Base-by-base conservation (phyloP, 2,888 invertebrate genomes). In the Mycalesis mineus region DNA sequence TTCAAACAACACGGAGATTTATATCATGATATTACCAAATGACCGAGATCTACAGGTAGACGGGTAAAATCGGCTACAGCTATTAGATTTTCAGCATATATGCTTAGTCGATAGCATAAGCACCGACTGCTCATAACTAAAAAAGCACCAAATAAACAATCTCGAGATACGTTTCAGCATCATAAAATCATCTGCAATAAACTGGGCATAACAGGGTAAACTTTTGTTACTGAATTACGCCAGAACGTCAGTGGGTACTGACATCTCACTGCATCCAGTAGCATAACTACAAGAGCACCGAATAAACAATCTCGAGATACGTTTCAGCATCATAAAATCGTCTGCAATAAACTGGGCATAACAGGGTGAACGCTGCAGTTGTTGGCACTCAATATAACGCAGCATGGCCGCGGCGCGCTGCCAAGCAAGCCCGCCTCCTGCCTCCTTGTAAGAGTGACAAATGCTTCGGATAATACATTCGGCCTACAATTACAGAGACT, bases 301-400 rank as follows among this genome's bases (percentile, higher is more conserved):
- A 41, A 52, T 17, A 33, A 44, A 53, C 33, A 57, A 50, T 48
- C 60, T 57, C 29, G 40, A 50, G 39, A 39, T 31, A 45, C 28
- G 42, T 50, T 58, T 48, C 51, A 29, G 41, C 50, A 47, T 55
- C 47, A 51, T 55, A 58, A 61, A 61, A 55, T 58, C 55, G 55
- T 57, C 57, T 58, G 61, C 61, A 55, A 61, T 58, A 62, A 62
- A 60, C 45, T 41, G 49, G 45, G 55, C 58, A 60, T 67, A 69
- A 64, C 68, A 61, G 56, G 64, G 54, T 53, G 55, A 66, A 65
- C 63, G 64, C 61, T 65, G 66, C 66, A 66, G 65, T 65, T 67
- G 67, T 69, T 69, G 69, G 69, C 68, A 68, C 68, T 63, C 63
- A 56, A 61, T 63, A 60, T 53, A 42, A 58, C 56, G 58, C 57